A percentile compares a stretch with the other conserved stretches of the same genome.
Conservation (phyloP, 2,113 vertebrate genomes). For the Laticauda laticaudata region DNA sequence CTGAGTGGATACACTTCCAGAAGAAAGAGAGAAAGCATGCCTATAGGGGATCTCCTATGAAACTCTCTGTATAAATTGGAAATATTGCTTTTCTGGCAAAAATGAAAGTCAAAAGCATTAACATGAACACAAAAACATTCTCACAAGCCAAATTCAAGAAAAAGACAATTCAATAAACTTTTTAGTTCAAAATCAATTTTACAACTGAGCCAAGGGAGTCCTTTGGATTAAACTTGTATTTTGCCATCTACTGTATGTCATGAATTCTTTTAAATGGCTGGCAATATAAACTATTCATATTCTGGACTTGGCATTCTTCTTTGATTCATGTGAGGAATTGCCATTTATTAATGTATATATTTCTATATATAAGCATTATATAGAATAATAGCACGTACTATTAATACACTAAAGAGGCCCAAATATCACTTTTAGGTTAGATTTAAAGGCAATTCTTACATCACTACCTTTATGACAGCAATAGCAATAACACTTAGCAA, state of each 20-base stretch:
- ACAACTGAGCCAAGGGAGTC: neutral
- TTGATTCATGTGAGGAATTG: neutral
- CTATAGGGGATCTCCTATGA: neutral
- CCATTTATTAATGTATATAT: neutral
- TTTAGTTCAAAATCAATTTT: conserved; percentile 23
- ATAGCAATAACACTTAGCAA: neutral
- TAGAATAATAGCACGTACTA: neutral
- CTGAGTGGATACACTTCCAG: neutral
- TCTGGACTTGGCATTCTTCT: neutral
- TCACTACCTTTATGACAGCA: neutral
- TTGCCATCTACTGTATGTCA: neutral
- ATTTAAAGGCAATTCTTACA: neutral
- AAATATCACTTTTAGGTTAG: neutral
- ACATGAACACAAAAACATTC: neutral
- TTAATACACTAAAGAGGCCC: neutral
- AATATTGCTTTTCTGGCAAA: conserved; percentile 9
- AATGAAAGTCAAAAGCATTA: neutral
- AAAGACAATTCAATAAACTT: neutral
- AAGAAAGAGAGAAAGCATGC: neutral
- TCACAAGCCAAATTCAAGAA: conserved; percentile 4
- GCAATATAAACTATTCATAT: neutral
- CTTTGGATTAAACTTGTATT: neutral
- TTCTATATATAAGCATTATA: neutral
- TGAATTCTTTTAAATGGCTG: conserved; percentile 8
- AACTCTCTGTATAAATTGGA: conserved; percentile 11